Percentiles rank a stretch among this genome's conserved stretches.
phyloP scores from a whole-genome alignment of 2,888 invertebrate genomes.

The Ecdyonurus torrentis region DNA sequence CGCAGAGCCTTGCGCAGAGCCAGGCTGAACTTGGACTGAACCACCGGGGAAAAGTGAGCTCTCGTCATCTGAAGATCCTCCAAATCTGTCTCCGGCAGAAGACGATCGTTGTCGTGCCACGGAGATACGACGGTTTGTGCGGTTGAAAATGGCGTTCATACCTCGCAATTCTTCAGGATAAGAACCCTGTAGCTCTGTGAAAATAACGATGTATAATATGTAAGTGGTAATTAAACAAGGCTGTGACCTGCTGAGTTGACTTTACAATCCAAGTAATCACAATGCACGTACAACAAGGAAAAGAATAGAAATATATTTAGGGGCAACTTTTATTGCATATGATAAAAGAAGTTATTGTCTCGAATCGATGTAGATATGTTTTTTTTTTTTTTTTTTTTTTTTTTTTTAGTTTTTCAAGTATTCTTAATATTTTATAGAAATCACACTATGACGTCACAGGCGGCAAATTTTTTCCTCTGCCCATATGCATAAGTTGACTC shows the following conservation, averaged over 20 bases:
- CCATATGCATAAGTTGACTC: no score
- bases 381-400: no score
- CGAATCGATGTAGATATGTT: no score
- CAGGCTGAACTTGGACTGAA: background rate
- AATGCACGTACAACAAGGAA: slow-evolving; percentile 2
- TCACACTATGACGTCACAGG: no score
- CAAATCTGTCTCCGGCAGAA: background rate
- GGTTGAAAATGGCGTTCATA: slow-evolving; percentile 12
- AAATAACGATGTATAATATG: background rate
- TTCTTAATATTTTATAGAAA: no score
- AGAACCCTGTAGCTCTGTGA: slow-evolving; percentile 12
- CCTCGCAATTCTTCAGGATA: slow-evolving; percentile 14
- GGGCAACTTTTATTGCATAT: no score
- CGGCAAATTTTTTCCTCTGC: no score
- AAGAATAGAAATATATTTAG: background rate
- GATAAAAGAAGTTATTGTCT: no score
- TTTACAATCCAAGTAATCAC: slow-evolving; percentile 3
- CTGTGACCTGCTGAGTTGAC: slow-evolving; percentile 5
- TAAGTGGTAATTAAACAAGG: background rate
- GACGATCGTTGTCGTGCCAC: slow-evolving; percentile 4
- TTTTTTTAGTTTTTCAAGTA: no score
- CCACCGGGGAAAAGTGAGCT: background rate
- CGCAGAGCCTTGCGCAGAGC: background rate
- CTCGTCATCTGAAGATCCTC: background rate
- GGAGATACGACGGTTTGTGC: slow-evolving; percentile 10